Evolutionary conservation across 2,888 invertebrate genomes (phyloP).

Genomic region (Nymphalis polychloros): DNA sequence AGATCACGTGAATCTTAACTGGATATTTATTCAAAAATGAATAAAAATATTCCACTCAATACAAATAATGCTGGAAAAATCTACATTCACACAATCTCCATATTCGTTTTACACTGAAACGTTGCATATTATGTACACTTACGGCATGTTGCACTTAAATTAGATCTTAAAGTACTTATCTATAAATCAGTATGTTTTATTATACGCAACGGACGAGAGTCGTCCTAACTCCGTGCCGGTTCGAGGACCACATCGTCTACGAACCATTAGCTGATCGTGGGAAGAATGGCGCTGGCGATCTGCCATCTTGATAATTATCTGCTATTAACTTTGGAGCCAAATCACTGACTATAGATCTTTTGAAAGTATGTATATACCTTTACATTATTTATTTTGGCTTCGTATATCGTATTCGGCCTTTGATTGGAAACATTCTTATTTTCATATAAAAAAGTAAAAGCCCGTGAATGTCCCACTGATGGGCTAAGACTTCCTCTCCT

Average conservation of each 20-base stretch:
- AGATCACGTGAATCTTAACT: no score
- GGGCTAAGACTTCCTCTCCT: no score
- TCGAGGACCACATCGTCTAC: slow-evolving; percentile 2
- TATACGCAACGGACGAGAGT: slow-evolving; percentile 12
- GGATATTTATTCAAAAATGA: no score
- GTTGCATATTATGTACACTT: no score
- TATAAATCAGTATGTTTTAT: slow-evolving; percentile 4
- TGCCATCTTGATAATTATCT: slow-evolving; percentile 35
- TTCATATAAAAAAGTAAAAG: no score
- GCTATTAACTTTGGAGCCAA: slow-evolving; percentile 33
- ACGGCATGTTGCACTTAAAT: no score
- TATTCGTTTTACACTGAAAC: no score
- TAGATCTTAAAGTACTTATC: not conserved
- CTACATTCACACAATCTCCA: no score
- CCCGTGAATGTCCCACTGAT: no score
- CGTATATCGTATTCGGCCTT: not conserved
- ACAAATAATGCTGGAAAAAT: no score
- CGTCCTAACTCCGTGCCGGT: not conserved
- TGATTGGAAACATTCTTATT: no score
- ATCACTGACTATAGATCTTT: slow-evolving; percentile 5
- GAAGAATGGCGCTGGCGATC: slow-evolving; percentile 27
- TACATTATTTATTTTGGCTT: not conserved
- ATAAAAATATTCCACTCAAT: no score
- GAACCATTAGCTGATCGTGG: slow-evolving; percentile 21
- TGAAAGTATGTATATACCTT: not conserved